A percentile compares a stretch with the other conserved stretches of the same genome.
phyloP scores from a whole-genome alignment of 2,113 vertebrate genomes.

The Henicopernis longicauda region DNA sequence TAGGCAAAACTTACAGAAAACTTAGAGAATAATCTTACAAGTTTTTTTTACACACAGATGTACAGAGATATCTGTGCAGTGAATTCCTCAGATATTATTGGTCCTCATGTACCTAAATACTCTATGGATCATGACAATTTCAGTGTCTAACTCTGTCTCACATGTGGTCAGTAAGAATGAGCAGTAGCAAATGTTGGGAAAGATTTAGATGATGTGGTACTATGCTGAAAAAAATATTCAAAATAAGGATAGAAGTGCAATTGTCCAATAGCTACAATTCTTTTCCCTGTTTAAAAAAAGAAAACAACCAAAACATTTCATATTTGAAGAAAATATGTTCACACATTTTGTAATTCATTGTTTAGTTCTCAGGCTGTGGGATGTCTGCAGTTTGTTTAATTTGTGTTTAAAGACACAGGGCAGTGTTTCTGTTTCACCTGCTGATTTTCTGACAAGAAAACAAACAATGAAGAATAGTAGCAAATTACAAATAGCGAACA shows the following conservation, averaged over 20 bases:
- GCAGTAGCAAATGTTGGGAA: not conserved
- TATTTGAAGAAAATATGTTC: not conserved
- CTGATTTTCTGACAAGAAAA: not conserved
- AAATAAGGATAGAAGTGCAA: not conserved
- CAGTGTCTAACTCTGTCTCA: not conserved
- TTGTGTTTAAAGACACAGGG: not conserved
- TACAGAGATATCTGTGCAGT: not conserved
- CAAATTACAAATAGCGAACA: not conserved
- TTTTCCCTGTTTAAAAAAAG: not conserved
- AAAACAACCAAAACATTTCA: not conserved
- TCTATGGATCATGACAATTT: not conserved
- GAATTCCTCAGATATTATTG: not conserved
- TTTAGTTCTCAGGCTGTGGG: not conserved
- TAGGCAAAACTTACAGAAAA: not conserved
- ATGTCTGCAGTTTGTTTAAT: not conserved
- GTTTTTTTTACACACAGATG: not conserved
- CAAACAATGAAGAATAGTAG: not conserved
- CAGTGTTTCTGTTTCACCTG: not conserved
- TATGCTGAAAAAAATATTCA: not conserved
- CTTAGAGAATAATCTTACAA: not conserved
- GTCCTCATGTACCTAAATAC: not conserved
- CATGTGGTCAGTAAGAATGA: not conserved
- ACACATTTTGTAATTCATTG: not conserved
- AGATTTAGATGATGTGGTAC: not conserved
- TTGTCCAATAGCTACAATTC: not conserved